phyloP scores from a whole-genome alignment of 2,888 invertebrate genomes.

The Endomychus coccineus region DNA sequence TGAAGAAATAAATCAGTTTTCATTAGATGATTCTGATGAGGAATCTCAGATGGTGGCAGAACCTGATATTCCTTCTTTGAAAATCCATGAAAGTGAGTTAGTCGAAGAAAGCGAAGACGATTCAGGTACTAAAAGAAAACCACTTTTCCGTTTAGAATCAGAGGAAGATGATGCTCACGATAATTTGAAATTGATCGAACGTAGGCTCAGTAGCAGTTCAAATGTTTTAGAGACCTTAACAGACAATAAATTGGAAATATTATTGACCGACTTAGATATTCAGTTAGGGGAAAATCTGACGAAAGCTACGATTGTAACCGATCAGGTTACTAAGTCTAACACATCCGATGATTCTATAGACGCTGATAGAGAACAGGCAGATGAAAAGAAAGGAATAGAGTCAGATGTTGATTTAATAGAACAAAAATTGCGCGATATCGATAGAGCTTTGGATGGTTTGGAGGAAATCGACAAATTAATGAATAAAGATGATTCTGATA shows the following conservation, averaged over 20 bases:
- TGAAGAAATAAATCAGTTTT: conserved; percentile 34
- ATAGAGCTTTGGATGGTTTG: conserved; percentile 40
- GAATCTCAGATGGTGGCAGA: too few species aligned
- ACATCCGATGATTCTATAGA: background rate
- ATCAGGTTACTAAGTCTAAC: too few species aligned
- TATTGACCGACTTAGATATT: conserved; percentile 27
- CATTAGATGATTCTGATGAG: conserved; percentile 32
- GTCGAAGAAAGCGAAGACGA: conserved; percentile 21
- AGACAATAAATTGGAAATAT: conserved; percentile 31
- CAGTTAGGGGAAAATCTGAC: too few species aligned
- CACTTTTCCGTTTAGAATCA: conserved; percentile 45
- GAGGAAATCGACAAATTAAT: conserved; percentile 28
- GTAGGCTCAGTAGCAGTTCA: conserved; percentile 32
- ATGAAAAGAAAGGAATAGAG: background rate
- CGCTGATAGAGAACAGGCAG: background rate
- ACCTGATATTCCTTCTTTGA: too few species aligned
- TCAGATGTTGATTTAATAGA: conserved; percentile 38
- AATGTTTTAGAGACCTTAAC: conserved; percentile 35
- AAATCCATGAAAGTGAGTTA: too few species aligned
- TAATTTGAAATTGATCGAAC: conserved; percentile 17
- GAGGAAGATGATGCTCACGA: conserved; percentile 40
- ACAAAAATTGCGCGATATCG: conserved; percentile 40
- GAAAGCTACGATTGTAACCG: too few species aligned
- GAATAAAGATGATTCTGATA: conserved; percentile 13
- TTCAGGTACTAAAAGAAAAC: conserved; percentile 29